A percentile compares a stretch with the other conserved stretches of the same genome.
Evolutionary conservation across 2,797 vertebrate species (phyloP).

Genomic region (Mormyrops boulengeri): DNA sequence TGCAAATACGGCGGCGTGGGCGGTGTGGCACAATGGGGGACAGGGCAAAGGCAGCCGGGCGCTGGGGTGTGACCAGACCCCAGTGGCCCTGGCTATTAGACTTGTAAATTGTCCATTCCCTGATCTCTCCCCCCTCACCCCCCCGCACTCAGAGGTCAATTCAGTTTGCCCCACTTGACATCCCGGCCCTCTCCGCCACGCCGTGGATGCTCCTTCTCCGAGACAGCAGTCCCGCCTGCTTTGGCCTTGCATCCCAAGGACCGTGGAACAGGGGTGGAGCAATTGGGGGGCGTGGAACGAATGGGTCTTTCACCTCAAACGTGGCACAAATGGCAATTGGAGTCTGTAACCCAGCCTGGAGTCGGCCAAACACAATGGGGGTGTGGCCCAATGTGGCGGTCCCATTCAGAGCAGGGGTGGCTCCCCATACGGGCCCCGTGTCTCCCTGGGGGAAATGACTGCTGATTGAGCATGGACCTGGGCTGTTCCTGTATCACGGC

Average conservation of each 20-base stretch:
- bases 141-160: slow-evolving; percentile 18
- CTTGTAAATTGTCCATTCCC: slow-evolving; percentile 78
- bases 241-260: not conserved
- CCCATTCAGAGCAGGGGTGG: slow-evolving; percentile 94
- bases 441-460: slow-evolving; percentile 99
- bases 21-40: slow-evolving; percentile 78
- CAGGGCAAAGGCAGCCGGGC: slow-evolving; percentile 43
- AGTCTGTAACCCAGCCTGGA: slow-evolving; percentile 56
- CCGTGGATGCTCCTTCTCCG: slow-evolving; percentile 43
- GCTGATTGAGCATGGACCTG: slow-evolving; percentile 99
- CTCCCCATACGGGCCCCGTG: slow-evolving; percentile 92
- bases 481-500: slow-evolving; percentile 98
- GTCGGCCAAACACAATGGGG: slow-evolving; percentile 91
- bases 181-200: slow-evolving; percentile 72
- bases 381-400: slow-evolving; percentile 90
- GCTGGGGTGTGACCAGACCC: not conserved
- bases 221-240: not conserved
- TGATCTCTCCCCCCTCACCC: slow-evolving; percentile 42
- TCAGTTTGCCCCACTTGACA: slow-evolving; percentile 52
- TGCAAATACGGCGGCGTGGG: not conserved
- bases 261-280: not conserved
- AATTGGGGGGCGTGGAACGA: not conserved
- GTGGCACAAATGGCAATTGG: not conserved
- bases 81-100: slow-evolving; percentile 47
- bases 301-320: not conserved